These are phyloP conservation scores for Rhopalosiphum padi DNA, from an alignment of 1,140 invertebrate genomes.

Conservation along the genomic window DNA sequence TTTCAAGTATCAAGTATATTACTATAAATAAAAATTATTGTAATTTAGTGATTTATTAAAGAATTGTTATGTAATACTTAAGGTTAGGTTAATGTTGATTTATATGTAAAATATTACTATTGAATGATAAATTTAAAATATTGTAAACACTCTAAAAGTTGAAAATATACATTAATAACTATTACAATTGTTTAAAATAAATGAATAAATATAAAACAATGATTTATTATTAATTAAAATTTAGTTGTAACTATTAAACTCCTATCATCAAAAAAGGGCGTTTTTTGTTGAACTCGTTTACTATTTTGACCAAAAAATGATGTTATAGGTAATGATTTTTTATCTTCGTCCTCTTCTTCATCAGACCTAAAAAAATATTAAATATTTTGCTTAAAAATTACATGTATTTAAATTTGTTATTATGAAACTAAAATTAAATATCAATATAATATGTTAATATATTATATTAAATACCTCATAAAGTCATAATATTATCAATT, in stretches of 20 bases:
- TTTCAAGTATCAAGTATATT: background rate
- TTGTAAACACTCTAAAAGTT: background rate
- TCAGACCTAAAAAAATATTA: conserved; percentile 41
- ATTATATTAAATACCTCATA: background rate
- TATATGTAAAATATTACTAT: background rate
- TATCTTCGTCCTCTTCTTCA: conserved; percentile 35
- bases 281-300: conserved; percentile 44
- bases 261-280: conserved; percentile 45
- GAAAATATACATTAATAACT: background rate
- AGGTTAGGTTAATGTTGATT: background rate
- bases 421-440: background rate
- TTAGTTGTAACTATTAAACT: conserved; percentile 15
- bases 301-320: conserved; percentile 34
- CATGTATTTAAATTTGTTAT: background rate
- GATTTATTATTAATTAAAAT: background rate
- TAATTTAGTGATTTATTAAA: background rate
- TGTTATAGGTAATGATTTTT: conserved; percentile 40
- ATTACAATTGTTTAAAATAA: background rate
- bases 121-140: background rate
- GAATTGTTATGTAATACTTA: background rate
- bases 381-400: background rate
- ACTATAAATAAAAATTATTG: background rate
- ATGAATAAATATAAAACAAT: background rate
- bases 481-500: no score
- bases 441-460: background rate